Base-by-base conservation (phyloP, 2,797 vertebrate species). In the Enteromius paludinosus region DNA sequence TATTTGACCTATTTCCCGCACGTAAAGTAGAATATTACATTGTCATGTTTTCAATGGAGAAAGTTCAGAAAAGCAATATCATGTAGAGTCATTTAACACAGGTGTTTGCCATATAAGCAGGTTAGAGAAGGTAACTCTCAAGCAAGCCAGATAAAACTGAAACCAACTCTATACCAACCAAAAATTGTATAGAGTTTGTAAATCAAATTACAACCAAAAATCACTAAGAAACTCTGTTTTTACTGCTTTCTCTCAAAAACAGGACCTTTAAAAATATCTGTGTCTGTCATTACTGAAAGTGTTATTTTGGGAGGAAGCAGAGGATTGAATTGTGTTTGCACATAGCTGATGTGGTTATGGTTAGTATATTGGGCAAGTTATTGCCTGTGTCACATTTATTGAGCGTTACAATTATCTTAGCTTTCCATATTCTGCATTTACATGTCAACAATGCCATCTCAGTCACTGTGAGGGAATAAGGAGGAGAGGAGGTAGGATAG, bases 21-120 rank as follows among this genome's bases (percentile, higher is more conserved):
- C 6, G 17, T 73, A 35, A 69, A 69, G 30, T 73, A 61, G 56
- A 79, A 43, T 74, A 45, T 74, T 18, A 41, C 49, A 17, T 79
- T 80, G n/a, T 72, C 66, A 72, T 73, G 74, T 52, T 47, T 80
- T 54, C 73, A 73, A 77, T 45, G 14, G 72, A 49, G 62, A 47
- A 23, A 47, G 47, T 20, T 54, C 25, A 70, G 56, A 81, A 56
- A 59, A 41, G 71, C 23, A 69, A 43, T 10, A 38, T 70, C 3
- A 25, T 17, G 43, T 12, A 41, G 35, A 43, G 30, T 43, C 7
- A 49, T 65, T 66, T 35, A 65, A 23, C 41, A 28, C 33, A 28
- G 3, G 28, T n/a, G 33, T 59, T 59, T 59, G 59, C n/a, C 3
- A 56, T 8, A 54, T n/a, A 17, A 18, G 7, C 56, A 54, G n/a